phyloP scores from a whole-genome alignment of 2,888 invertebrate species.

The Ommatoiulus sabulosus region DNA sequence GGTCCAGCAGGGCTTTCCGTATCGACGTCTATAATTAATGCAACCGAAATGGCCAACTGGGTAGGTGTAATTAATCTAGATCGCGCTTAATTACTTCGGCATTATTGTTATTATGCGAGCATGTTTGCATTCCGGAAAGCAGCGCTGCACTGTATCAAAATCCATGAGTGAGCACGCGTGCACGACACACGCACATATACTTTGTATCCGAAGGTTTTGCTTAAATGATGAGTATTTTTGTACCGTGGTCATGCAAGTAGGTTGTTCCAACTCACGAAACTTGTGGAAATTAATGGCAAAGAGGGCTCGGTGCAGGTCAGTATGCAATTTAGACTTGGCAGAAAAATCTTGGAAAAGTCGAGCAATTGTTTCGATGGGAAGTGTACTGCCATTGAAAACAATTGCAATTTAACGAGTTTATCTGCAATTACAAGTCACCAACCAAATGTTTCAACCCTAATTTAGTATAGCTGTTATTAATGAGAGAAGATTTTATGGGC shows the following conservation, averaged over 20 bases:
- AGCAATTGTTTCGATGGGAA: too few relatives aligned
- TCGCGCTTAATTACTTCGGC: not conserved
- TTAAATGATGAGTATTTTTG: not conserved
- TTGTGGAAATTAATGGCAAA: not conserved
- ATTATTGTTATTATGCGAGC: constrained; percentile 2
- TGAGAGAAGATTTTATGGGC: too few relatives aligned
- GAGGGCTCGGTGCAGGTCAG: too few relatives aligned
- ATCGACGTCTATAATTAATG: not conserved
- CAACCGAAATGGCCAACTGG: not conserved
- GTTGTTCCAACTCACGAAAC: not conserved
- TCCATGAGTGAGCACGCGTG: not conserved
- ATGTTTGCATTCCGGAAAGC: constrained; percentile 11
- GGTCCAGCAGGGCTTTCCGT: not conserved
- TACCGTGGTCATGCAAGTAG: not conserved
- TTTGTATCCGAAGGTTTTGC: not conserved
- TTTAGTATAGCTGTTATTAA: too few relatives aligned
- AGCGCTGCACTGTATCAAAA: not conserved
- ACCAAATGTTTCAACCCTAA: too few relatives aligned
- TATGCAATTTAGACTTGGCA: too few relatives aligned
- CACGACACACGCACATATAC: not conserved
- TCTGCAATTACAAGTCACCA: too few relatives aligned
- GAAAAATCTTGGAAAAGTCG: too few relatives aligned
- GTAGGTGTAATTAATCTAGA: constrained; percentile 21
- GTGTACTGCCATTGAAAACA: too few relatives aligned
- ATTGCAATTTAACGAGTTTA: too few relatives aligned